Base-by-base conservation (phyloP, 2,888 invertebrate species). In the Coleophora flavipennella region DNA sequence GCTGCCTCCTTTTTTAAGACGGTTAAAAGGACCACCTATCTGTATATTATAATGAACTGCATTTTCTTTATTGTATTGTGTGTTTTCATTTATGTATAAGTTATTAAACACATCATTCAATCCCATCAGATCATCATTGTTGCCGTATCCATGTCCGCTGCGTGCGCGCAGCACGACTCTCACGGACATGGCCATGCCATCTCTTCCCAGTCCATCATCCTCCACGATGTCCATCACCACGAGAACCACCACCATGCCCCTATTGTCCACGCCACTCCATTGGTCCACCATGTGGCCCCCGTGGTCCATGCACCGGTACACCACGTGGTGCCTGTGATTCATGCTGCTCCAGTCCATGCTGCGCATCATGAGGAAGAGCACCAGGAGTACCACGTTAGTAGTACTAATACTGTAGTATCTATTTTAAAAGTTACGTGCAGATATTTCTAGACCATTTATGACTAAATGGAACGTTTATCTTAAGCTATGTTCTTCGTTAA, bases 371-470 rank as follows among this genome's bases (percentile, higher is more conserved):
- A 20, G 6, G 48, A 56, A 8, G 56, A 59, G 20, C 63, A 70
- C 36, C 59, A 65, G 11, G 67, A 71, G 31, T 62, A 72, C 40
- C 53, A 70, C 39, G 72, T 72, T 55, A 61, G 68, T 20, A n/a
- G 11, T 29, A n/a, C 10, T 2, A 29, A n/a, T 1, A 33, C 14
- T 20, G 10, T 20, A 20, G 20, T n/a, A 20, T 13, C 12, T 32
- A 13, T 12, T 13, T 6, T 31, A 4, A 32, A 32, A 32, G 12
- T 8, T 7, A 7, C 3, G 11, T 32, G 3, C n/a, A n/a, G n/a
- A n/a, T n/a, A n/a, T n/a, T n/a, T n/a, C n/a, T n/a, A n/a, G n/a
- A n/a, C n/a, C n/a, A n/a, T n/a, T n/a, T n/a, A n/a, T n/a, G n/a
- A n/a, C n/a, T n/a, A n/a, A n/a, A n/a, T n/a, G n/a, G n/a, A n/a